Conservation (phyloP, 2,113 vertebrate genomes). For the Xenopus laevis region DNA sequence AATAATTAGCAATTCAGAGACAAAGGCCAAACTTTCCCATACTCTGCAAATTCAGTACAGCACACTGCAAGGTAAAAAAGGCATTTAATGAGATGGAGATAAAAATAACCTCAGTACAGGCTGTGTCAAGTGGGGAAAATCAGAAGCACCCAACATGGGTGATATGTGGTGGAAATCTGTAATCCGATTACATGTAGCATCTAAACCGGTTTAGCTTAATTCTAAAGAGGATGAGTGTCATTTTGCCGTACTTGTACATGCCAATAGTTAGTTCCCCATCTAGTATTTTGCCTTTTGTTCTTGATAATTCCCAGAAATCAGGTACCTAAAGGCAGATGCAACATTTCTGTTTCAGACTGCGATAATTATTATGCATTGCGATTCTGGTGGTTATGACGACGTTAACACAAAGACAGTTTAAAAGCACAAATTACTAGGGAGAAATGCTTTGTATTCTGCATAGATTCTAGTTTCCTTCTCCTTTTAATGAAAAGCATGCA, state of each 20-base stretch:
- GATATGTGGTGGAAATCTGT: not conserved
- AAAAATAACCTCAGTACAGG: not conserved
- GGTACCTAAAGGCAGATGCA: not conserved
- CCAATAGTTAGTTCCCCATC: not conserved
- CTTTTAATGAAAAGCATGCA: constrained; percentile 2
- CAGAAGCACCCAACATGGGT: not conserved
- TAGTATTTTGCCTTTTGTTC: constrained; percentile 4
- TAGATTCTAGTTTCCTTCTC: not conserved
- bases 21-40: no score
- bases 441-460: not conserved
- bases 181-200: constrained; percentile 31
- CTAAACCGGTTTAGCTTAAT: constrained; percentile 36
- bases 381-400: not conserved
- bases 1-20: no score
- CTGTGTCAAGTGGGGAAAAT: not conserved
- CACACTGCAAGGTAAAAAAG: no score
- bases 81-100: no score
- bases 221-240: constrained; percentile 34
- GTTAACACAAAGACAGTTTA: not conserved
- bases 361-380: not conserved
- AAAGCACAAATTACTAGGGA: not conserved
- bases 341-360: not conserved
- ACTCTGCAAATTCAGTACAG: no score
- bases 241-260: constrained; percentile 14
- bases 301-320: not conserved